These are phyloP conservation scores for Sebastes umbrosus DNA, from an alignment of 2,797 vertebrate genomes.

Conservation along the genomic window DNA sequence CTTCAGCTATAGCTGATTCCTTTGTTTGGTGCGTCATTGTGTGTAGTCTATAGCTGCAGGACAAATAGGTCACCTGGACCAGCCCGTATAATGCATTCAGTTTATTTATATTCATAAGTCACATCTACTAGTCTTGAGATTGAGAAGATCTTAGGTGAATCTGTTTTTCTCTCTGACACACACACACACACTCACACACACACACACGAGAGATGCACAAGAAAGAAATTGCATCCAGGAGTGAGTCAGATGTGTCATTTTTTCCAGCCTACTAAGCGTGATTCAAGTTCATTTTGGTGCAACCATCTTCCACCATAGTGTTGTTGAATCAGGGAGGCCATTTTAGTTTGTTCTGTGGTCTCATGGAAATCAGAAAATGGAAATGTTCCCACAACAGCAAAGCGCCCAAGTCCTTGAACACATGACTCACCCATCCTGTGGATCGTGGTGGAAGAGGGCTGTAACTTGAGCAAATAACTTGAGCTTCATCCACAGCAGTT, in stretches of 20 bases:
- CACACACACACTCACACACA: background rate
- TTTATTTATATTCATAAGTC: background rate
- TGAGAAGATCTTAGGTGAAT: slow-evolving; percentile 9
- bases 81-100: background rate
- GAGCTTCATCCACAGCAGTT: slow-evolving; percentile 53
- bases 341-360: slow-evolving; percentile 78
- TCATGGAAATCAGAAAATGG: slow-evolving; percentile 83
- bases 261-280: slow-evolving; percentile 62
- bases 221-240: slow-evolving; percentile 24
- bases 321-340: slow-evolving; percentile 75
- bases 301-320: slow-evolving; percentile 50
- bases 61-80: slow-evolving; percentile 12
- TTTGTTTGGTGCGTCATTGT: slow-evolving; percentile 26
- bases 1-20: background rate
- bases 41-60: background rate
- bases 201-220: slow-evolving; percentile 38
- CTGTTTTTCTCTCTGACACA: slow-evolving; percentile 6
- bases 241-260: slow-evolving; percentile 65
- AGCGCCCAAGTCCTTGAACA: slow-evolving; percentile 71
- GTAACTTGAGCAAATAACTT: slow-evolving; percentile 76
- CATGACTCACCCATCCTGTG: slow-evolving; percentile 82
- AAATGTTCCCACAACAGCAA: slow-evolving; percentile 79
- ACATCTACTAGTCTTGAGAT: background rate
- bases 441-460: slow-evolving; percentile 69
- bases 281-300: slow-evolving; percentile 55